A percentile compares a stretch with the other conserved stretches of the same genome.
phyloP scores from a whole-genome alignment of 2,113 vertebrate species.

The Mirza zaza region DNA sequence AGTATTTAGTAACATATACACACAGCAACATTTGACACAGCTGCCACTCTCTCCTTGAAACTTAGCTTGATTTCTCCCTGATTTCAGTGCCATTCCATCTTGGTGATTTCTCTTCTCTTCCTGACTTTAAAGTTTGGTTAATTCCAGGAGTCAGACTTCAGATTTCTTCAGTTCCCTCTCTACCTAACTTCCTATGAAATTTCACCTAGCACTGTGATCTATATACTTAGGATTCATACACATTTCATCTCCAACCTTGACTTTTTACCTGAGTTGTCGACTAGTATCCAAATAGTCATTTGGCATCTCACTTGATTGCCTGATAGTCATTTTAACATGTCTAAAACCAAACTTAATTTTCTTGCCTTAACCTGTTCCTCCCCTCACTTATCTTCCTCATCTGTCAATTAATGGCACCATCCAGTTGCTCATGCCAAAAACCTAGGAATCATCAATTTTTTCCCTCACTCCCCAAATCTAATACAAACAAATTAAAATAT shows the following conservation, averaged over 20 bases:
- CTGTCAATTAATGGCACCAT: background rate
- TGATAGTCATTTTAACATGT: background rate
- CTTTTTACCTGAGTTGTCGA: background rate
- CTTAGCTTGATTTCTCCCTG: background rate
- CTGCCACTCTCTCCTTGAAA: background rate
- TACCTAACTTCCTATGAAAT: background rate
- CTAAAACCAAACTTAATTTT: conserved; percentile 19
- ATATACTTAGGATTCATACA: background rate
- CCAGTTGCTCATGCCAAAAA: background rate
- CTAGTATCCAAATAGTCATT: background rate
- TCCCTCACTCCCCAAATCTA: background rate
- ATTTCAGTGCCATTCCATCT: background rate
- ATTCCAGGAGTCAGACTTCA: background rate
- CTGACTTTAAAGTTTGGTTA: background rate
- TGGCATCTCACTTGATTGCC: background rate
- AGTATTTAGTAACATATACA: background rate
- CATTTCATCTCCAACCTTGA: background rate
- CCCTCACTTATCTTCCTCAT: background rate
- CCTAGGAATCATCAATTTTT: background rate
- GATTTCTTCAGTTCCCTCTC: background rate
- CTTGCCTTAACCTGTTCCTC: background rate
- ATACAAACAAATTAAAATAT: background rate
- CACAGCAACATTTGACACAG: background rate
- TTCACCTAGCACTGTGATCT: background rate
- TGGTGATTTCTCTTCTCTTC: background rate